These are phyloP conservation scores for Amphimedon queenslandica DNA, from an alignment of 37 sponge, comb jelly and placozoan genomes.

Conservation along the genomic window DNA sequence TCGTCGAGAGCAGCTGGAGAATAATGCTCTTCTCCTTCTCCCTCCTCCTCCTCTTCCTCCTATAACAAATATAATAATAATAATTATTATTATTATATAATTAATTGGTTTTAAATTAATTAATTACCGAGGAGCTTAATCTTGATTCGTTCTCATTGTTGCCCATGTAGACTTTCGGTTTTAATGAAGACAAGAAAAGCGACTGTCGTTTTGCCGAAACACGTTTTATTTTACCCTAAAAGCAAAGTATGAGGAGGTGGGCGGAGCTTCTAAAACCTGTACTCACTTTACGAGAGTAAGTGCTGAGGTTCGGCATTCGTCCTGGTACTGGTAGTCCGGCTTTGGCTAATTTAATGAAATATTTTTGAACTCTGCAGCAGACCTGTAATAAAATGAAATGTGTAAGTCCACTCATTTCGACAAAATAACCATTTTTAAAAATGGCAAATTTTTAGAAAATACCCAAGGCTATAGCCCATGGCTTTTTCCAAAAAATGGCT, in stretches of 20 bases:
- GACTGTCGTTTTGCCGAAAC: constrained; percentile 23
- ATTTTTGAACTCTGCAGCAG: constrained; percentile 86
- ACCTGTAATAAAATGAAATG: no score
- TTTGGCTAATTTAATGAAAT: constrained; percentile 82
- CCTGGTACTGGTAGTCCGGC: constrained; percentile 89
- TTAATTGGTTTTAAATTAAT: no score
- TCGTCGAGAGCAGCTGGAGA: no score
- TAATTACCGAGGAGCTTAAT: background rate
- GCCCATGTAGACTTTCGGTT: constrained; percentile 60
- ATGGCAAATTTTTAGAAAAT: no score
- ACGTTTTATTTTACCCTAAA: constrained; percentile 17
- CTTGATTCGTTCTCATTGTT: background rate
- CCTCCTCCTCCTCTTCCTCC: constrained; percentile 13
- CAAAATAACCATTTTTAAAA: no score
- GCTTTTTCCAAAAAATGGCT: no score
- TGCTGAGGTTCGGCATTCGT: constrained; percentile 58
- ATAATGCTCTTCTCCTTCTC: background rate
- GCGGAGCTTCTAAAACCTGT: background rate
- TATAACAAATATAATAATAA: no score
- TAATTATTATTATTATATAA: no score
- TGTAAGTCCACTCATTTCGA: background rate
- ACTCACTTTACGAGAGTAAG: constrained; percentile 26
- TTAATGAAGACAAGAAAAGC: constrained; percentile 64
- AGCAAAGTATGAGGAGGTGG: background rate
- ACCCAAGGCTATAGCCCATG: no score